Base-by-base conservation (phyloP, 2,113 vertebrate species). In the Callipepla californica region DNA sequence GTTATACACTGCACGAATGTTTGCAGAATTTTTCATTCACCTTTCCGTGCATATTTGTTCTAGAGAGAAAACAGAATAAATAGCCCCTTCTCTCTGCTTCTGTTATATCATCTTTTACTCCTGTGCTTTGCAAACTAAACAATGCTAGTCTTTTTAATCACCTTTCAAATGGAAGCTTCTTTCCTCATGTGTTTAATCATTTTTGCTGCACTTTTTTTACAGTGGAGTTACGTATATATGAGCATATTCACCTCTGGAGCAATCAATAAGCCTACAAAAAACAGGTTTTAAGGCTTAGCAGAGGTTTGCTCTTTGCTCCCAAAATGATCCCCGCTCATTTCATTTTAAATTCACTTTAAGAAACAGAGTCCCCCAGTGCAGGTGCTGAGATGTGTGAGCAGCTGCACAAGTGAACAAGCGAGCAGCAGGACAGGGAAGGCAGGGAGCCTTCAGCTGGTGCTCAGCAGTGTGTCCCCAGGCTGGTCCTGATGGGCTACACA, bases 151-250 rank as follows among this genome's bases (percentile, higher is more conserved):
- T 87, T 91, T 90, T 94, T 96, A 95, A 95, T 94, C 91, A 90
- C 87, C 74, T 94, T 95, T 94, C 62, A 82, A 87, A 82, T 82
- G 48, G 80, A 89, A 96, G 42, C n/a, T 28, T 95, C 67, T 62
- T 95, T 88, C 87, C 91, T 91, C 87, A 7, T 81, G 82, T 94
- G 93, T 96, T 95, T 94, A 95, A 93, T 97, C 86, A 88, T 78
- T 88, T 95, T 74, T 84, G 40, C 61, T 87, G 76, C 57, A 26
- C 38, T 77, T 85, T 72, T 62, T 45, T 62, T 32, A 26, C 68
- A 25, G 77, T 59, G 75, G 76, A 59, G 57, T 50, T 68, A 51
- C 61, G 23, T 47, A 10, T 7, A 3, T 42, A 51, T 83, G 74
- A 88, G 75, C 25, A 20, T 15, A 51, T 4, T 30, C 57, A 87